A percentile compares a stretch with the other conserved stretches of the same genome.
Evolutionary conservation across 2,888 invertebrate species (phyloP).

Genomic region (Malthinus seriepunctatus): DNA sequence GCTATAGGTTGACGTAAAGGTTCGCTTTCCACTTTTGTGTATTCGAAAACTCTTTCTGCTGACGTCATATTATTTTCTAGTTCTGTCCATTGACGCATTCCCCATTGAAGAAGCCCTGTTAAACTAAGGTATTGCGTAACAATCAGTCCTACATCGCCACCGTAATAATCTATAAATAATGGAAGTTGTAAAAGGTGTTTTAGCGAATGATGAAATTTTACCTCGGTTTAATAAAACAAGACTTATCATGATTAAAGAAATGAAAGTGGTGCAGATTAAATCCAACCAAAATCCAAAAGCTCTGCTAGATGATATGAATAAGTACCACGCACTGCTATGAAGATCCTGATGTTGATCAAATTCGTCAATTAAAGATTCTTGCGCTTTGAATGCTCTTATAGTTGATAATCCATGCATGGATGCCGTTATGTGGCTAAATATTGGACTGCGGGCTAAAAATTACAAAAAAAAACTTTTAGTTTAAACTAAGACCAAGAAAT

Average conservation of each 20-base stretch:
- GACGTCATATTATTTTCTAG: slow-evolving; percentile 80
- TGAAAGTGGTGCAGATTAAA: slow-evolving; percentile 64
- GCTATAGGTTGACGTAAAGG: slow-evolving; percentile 5
- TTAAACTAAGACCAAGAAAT: not conserved
- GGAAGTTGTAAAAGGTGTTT: not conserved
- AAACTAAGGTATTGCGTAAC: slow-evolving; percentile 76
- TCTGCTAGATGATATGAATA: slow-evolving; percentile 62
- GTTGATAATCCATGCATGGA: slow-evolving; percentile 74
- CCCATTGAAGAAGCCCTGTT: slow-evolving; percentile 69
- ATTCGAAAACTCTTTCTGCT: slow-evolving; percentile 74
- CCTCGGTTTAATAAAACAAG: slow-evolving; percentile 33
- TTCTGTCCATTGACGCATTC: slow-evolving; percentile 85
- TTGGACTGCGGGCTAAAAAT: slow-evolving; percentile 69
- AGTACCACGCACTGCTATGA: slow-evolving; percentile 73
- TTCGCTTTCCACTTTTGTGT: slow-evolving; percentile 55
- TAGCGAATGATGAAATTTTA: slow-evolving; percentile 18
- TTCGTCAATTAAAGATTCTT: slow-evolving; percentile 62
- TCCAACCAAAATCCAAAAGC: slow-evolving; percentile 72
- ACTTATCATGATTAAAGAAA: slow-evolving; percentile 58
- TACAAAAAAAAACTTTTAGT: not conserved
- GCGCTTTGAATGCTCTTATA: slow-evolving; percentile 68
- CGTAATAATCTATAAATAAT: slow-evolving; percentile 17
- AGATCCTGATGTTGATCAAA: slow-evolving; percentile 63
- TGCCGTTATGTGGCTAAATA: slow-evolving; percentile 72
- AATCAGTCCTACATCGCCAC: slow-evolving; percentile 77